These are phyloP conservation scores for Agonopterix arenella DNA, from an alignment of 2,888 invertebrate species.

Conservation along the genomic window DNA sequence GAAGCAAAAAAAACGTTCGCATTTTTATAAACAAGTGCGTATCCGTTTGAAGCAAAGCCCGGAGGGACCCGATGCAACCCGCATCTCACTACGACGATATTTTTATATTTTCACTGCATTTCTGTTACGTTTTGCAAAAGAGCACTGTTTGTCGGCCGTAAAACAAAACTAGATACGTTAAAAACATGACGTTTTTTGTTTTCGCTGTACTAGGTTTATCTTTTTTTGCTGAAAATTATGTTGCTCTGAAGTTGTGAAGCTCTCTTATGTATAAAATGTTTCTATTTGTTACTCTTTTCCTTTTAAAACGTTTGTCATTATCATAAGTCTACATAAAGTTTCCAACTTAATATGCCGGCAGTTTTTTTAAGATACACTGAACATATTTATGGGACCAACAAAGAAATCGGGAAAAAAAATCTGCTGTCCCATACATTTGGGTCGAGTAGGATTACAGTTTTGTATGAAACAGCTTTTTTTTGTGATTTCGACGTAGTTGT, in stretches of 20 bases:
- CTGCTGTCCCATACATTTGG: no score
- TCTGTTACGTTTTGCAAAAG: constrained; percentile 43
- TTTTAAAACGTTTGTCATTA: no score
- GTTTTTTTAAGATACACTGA: no score
- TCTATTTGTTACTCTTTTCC: no score
- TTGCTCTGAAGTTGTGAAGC: background rate
- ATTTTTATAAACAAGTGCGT: constrained; percentile 24
- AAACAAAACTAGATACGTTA: constrained; percentile 46
- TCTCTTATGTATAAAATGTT: background rate
- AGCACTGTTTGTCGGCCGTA: constrained; percentile 41
- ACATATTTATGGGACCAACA: no score
- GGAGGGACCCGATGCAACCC: constrained; percentile 37
- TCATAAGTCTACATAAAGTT: no score
- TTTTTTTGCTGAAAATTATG: constrained; percentile 5
- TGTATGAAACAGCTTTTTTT: no score
- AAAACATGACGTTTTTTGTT: constrained; percentile 21
- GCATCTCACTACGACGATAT: constrained; percentile 48
- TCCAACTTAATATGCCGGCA: no score
- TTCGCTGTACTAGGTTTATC: constrained; percentile 1
- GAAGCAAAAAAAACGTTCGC: background rate
- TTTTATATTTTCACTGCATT: constrained; percentile 60
- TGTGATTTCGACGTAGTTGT: no score
- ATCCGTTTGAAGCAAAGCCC: constrained; percentile 33
- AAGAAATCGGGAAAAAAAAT: no score
- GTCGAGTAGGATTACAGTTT: no score